A percentile compares a stretch with the other conserved stretches of the same genome.
These are phyloP conservation scores for Meloe dianella DNA, from an alignment of 2,888 invertebrate species.

Conservation along the genomic window DNA sequence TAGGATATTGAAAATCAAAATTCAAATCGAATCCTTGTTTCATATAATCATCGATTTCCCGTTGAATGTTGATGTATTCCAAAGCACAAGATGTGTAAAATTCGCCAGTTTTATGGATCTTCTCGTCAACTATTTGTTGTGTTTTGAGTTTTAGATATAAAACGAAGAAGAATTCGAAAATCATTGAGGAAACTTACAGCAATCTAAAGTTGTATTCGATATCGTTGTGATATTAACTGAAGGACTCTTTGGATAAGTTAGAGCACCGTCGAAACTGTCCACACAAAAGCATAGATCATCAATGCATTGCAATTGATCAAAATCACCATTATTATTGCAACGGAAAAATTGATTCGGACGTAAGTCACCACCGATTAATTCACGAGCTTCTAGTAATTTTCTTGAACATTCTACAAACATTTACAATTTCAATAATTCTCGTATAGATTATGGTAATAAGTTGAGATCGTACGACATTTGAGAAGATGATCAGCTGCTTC, in stretches of 20 bases:
- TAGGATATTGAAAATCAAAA: slow-evolving; percentile 52
- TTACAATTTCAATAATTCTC: slow-evolving; percentile 22
- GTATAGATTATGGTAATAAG: neutral
- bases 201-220: slow-evolving; percentile 50
- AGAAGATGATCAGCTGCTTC: slow-evolving; percentile 58
- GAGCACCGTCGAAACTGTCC: slow-evolving; percentile 62
- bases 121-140: slow-evolving; percentile 52
- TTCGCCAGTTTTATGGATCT: slow-evolving; percentile 50
- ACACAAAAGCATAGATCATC: slow-evolving; percentile 68
- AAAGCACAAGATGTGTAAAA: slow-evolving; percentile 60
- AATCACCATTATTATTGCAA: slow-evolving; percentile 71
- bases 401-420: slow-evolving; percentile 65
- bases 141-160: neutral
- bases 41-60: slow-evolving; percentile 49
- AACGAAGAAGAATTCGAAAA: neutral
- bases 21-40: slow-evolving; percentile 48
- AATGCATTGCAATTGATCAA: slow-evolving; percentile 71
- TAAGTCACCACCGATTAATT: slow-evolving; percentile 56
- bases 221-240: slow-evolving; percentile 51
- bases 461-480: slow-evolving; percentile 65
- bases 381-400: slow-evolving; percentile 61
- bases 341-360: slow-evolving; percentile 59
- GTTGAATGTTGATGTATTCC: slow-evolving; percentile 47
- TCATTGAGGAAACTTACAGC: slow-evolving; percentile 53
- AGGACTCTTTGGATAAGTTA: slow-evolving; percentile 48